Base-by-base conservation (phyloP, 2,797 vertebrate genomes). In the Gymnodraco acuticeps region DNA sequence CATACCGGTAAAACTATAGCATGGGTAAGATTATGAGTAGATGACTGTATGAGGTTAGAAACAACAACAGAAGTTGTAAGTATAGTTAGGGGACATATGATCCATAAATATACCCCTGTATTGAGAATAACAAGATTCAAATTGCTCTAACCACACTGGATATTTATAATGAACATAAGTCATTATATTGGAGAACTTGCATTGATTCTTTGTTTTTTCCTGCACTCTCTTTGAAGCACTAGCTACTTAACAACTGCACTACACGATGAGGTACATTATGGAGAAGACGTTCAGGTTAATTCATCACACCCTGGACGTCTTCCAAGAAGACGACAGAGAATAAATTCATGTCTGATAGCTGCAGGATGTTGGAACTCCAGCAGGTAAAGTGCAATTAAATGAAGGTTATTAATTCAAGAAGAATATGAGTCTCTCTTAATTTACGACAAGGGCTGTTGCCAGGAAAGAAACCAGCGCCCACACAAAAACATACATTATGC, bases 321-420 rank as follows among this genome's bases (percentile, higher is more conserved):
- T 90, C 93, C 91, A 93, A 88, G 81, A 69, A 67, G 70, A 82
- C 79, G 8, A 73, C 59, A 23, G 81, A 84, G 83, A 85, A 91
- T 84, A 83, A 83, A 89, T 88, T 80, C 55, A 66, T 54, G 87
- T 69, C 80, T 70, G 70, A 73, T 79, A 87, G 79, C 73, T 74
- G 83, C 83, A 85, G 81, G 81, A 78, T 75, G 78, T 48, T 74
- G 70, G 77, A 67, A 46, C 78, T 88, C 88, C 87, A 89, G 88
- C 89, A 85, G 87, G 82, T 85, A 81, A 46, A 46, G 71, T 10
- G 73, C 81, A 86, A 79, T 76, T 69, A 78, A 89, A 91, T 85
- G 81, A 89, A 86, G 84, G 83, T 78, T 81, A 91, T 91, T 92
- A 88, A 93, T 90, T 80, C 60, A 60, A 73, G 59, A 82, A 60